Evolutionary conservation across 2,113 vertebrate species (phyloP).

Genomic region (Alligator mississippiensis): DNA sequence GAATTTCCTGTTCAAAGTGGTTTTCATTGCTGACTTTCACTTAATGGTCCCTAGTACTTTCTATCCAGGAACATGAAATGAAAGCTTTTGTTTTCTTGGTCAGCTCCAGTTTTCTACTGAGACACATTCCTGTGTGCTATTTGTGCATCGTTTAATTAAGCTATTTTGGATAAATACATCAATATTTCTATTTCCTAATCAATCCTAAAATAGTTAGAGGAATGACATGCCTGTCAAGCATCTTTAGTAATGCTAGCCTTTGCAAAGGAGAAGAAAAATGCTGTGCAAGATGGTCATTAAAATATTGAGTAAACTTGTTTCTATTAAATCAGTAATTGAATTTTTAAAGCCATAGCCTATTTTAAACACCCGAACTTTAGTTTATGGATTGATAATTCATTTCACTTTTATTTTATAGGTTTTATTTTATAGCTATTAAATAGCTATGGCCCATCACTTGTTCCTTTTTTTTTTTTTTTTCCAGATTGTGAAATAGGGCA

Average conservation of each 20-base stretch:
- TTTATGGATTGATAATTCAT: constrained; percentile 65
- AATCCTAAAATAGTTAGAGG: constrained; percentile 65
- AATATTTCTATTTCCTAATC: constrained; percentile 65
- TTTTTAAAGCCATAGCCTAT: constrained; percentile 24
- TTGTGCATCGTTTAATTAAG: constrained; percentile 55
- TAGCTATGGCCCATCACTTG: constrained; percentile 57
- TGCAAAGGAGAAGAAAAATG: constrained; percentile 19
- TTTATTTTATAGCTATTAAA: constrained; percentile 71
- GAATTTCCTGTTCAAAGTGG: not conserved
- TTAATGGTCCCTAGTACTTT: not conserved
- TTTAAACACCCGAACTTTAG: constrained; percentile 60
- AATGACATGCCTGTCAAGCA: constrained; percentile 13
- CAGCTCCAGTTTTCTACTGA: constrained; percentile 36
- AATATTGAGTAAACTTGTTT: constrained; percentile 65
- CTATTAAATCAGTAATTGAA: constrained; percentile 60
- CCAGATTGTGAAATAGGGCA: constrained; percentile 45
- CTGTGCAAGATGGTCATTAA: constrained; percentile 48
- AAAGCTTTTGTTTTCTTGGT: constrained; percentile 15
- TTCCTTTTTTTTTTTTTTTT: constrained; percentile 54
- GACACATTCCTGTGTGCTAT: not conserved
- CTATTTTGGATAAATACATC: constrained; percentile 66
- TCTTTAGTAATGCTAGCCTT: not conserved
- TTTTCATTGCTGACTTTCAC: not conserved
- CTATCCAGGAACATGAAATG: not conserved
- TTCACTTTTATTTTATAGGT: constrained; percentile 65